These are phyloP conservation scores for Yasuhikotakia modesta DNA, from an alignment of 2,797 vertebrate species.

Conservation along the genomic window DNA sequence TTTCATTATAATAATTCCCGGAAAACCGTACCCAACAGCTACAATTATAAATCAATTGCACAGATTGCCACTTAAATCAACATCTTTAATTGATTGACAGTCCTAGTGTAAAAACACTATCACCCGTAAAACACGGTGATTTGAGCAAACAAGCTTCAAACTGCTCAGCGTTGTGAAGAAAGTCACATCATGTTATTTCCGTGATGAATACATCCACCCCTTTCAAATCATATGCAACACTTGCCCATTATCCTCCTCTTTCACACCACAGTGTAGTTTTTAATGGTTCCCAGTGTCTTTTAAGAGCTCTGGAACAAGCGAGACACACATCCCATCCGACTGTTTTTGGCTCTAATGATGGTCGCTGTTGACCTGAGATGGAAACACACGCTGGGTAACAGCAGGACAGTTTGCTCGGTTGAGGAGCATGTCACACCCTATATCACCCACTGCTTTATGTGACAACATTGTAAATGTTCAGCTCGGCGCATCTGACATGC, in stretches of 20 bases:
- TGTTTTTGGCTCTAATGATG: conserved; percentile 63
- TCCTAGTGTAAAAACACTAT: no score
- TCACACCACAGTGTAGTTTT: conserved; percentile 47
- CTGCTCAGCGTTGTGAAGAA: not conserved
- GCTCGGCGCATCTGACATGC: conserved; percentile 56
- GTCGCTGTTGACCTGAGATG: conserved; percentile 65
- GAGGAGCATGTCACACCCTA: conserved; percentile 48
- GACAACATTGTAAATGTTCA: conserved; percentile 49
- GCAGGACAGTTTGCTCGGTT: conserved; percentile 68
- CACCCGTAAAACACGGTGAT: not conserved
- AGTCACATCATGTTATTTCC: conserved; percentile 4
- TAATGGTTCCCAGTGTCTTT: conserved; percentile 58
- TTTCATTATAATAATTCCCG: no score
- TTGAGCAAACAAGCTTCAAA: not conserved
- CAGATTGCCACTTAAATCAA: no score
- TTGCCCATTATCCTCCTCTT: conserved; percentile 22
- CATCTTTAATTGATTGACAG: no score
- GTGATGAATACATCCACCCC: conserved; percentile 36
- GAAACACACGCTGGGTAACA: conserved; percentile 65
- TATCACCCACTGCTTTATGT: conserved; percentile 63
- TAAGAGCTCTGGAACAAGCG: conserved; percentile 53
- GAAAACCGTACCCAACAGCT: no score
- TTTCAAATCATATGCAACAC: conserved; percentile 31
- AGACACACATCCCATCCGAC: conserved; percentile 42
- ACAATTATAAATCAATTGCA: no score